A percentile compares a stretch with the other conserved stretches of the same genome.
phyloP scores from a whole-genome alignment of 2,113 vertebrate species.

The Pelecanoides urinatrix region DNA sequence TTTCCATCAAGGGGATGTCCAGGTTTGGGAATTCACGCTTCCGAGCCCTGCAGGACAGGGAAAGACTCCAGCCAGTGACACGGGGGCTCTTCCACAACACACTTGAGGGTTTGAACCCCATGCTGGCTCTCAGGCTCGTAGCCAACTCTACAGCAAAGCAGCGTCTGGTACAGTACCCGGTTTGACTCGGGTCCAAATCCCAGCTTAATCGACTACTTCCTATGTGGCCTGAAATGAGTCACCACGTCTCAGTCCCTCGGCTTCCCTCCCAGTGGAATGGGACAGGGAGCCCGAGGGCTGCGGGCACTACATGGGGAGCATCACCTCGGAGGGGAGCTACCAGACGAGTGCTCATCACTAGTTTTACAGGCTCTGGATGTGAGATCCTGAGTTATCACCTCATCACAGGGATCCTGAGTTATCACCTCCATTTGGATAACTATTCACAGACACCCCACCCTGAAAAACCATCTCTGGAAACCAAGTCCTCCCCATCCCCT shows the following conservation, averaged over 20 bases:
- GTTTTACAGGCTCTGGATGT: neutral
- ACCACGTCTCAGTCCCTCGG: neutral
- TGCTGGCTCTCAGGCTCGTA: neutral
- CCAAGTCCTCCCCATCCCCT: neutral
- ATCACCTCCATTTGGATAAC: neutral
- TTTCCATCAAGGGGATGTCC: neutral
- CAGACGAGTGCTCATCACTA: rapidly evolving
- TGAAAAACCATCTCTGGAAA: neutral
- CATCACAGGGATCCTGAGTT: neutral
- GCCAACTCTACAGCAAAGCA: rapidly evolving
- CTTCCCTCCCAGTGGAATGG: neutral
- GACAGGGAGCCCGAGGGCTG: neutral
- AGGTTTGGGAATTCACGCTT: neutral
- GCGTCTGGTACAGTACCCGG: neutral
- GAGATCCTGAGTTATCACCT: neutral
- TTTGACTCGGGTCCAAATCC: neutral
- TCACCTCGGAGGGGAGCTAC: neutral
- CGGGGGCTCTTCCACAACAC: neutral
- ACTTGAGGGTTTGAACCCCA: neutral
- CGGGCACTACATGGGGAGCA: neutral
- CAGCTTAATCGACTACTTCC: neutral
- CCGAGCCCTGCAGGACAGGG: neutral
- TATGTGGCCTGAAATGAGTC: neutral
- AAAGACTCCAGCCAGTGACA: neutral
- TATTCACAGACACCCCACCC: neutral